phyloP scores from a whole-genome alignment of 2,797 vertebrate species.

The Micromesistius poutassou region DNA sequence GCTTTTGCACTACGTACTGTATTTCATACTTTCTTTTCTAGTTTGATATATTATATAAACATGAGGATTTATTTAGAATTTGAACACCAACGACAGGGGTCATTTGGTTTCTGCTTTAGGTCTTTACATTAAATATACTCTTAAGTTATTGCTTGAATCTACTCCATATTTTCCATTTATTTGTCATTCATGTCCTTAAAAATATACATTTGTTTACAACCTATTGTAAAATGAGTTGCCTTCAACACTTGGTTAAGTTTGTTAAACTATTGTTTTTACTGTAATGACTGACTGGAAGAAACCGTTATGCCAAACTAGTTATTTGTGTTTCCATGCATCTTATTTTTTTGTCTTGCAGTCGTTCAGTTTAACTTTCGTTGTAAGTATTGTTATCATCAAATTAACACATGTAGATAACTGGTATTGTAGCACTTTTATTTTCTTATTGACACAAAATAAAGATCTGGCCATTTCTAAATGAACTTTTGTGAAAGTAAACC shows the following conservation, averaged over 20 bases:
- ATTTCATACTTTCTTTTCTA: not conserved
- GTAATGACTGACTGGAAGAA: not conserved
- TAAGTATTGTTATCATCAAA: not conserved
- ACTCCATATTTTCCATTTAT: not conserved
- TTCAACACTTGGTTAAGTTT: not conserved
- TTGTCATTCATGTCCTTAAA: not conserved
- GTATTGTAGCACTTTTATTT: slow-evolving; percentile 18
- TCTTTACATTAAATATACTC: not conserved
- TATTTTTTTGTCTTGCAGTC: not conserved
- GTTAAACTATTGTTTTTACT: not conserved
- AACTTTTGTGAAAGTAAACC: slow-evolving; percentile 14
- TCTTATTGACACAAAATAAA: slow-evolving; percentile 11
- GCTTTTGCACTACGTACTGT: not conserved
- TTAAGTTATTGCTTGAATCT: slow-evolving; percentile 4
- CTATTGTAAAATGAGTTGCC: not conserved
- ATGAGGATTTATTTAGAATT: not conserved
- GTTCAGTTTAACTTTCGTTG: not conserved
- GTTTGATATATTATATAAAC: not conserved
- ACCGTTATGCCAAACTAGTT: not conserved
- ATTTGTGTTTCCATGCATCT: not conserved
- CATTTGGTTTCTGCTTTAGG: not conserved
- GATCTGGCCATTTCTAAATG: slow-evolving; percentile 1
- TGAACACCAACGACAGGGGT: not conserved
- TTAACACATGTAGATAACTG: slow-evolving; percentile 9
- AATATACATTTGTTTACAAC: not conserved